These are phyloP conservation scores for Solen grandis DNA, from an alignment of 1,140 invertebrate genomes.

Conservation along the genomic window DNA sequence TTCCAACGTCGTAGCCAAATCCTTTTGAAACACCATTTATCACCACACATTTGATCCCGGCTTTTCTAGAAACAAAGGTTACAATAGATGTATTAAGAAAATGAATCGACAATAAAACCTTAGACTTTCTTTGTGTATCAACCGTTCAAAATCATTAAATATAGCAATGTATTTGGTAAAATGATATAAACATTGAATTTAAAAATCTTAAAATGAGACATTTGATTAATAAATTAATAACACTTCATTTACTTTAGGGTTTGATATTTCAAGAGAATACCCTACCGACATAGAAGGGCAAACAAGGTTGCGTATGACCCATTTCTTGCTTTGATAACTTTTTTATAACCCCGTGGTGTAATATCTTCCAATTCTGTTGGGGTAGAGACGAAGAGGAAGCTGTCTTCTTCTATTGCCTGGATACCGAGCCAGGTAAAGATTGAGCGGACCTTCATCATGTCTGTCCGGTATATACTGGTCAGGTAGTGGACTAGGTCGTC, in stretches of 20 bases:
- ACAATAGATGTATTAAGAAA: background rate
- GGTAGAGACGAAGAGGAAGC: constrained; percentile 35
- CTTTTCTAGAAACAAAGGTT: constrained; percentile 31
- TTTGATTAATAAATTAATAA: too few relatives aligned
- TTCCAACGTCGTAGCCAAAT: constrained; percentile 56
- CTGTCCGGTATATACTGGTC: constrained; percentile 30
- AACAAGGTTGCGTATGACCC: constrained; percentile 54
- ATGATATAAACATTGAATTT: too few relatives aligned
- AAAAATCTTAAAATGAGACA: too few relatives aligned
- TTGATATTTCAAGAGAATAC: too few relatives aligned
- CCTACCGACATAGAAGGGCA: constrained; percentile 60
- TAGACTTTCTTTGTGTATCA: too few relatives aligned
- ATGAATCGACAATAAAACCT: background rate
- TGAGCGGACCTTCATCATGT: constrained; percentile 57
- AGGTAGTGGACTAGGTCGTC: constrained; percentile 48
- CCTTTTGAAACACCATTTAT: constrained; percentile 58
- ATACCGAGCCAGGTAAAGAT: constrained; percentile 56
- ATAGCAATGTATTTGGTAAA: too few relatives aligned
- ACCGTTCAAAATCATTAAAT: too few relatives aligned
- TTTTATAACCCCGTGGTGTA: constrained; percentile 54
- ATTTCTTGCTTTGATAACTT: constrained; percentile 38
- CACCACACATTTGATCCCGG: constrained; percentile 52
- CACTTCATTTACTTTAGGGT: too few relatives aligned
- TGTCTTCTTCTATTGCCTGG: constrained; percentile 46
- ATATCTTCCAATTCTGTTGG: constrained; percentile 18